Conservation (phyloP, 2,888 invertebrate genomes). For the Sarcophaga carnaria region DNA sequence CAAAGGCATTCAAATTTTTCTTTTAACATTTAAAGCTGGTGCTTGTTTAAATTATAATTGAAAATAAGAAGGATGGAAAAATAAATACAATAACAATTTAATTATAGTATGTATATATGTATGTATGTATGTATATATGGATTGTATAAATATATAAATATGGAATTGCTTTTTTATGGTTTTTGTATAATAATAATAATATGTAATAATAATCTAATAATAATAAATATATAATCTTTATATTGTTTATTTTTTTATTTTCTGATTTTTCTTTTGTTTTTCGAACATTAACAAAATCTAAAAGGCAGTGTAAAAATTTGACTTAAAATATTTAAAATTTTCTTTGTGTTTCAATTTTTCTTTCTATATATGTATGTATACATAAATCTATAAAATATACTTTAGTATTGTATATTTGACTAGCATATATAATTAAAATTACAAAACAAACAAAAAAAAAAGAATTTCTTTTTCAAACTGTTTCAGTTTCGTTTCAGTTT, state of each 20-base stretch:
- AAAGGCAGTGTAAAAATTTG: conserved; percentile 65
- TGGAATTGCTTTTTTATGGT: conserved; percentile 33
- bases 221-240: too few relatives aligned
- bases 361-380: conserved; percentile 1
- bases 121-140: conserved; percentile 21
- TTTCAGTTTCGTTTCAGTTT: background rate
- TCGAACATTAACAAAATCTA: conserved; percentile 53
- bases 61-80: background rate
- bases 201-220: background rate
- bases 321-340: conserved; percentile 44
- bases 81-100: conserved; percentile 43
- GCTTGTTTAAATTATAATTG: conserved; percentile 11
- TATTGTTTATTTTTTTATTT: background rate
- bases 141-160: conserved; percentile 18
- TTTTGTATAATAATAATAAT: background rate
- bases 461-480: background rate
- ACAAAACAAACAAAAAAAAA: conserved; percentile 22
- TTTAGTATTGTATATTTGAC: conserved; percentile 53
- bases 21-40: conserved; percentile 42
- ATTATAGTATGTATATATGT: background rate
- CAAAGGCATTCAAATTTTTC: background rate
- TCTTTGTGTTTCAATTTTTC: background rate
- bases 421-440: conserved; percentile 29
- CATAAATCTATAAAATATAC: conserved; percentile 58
- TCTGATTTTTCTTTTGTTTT: background rate